A percentile compares a stretch with the other conserved stretches of the same genome.
Evolutionary conservation across 2,113 vertebrate genomes (phyloP).

Genomic region (Podocnemis expansa): DNA sequence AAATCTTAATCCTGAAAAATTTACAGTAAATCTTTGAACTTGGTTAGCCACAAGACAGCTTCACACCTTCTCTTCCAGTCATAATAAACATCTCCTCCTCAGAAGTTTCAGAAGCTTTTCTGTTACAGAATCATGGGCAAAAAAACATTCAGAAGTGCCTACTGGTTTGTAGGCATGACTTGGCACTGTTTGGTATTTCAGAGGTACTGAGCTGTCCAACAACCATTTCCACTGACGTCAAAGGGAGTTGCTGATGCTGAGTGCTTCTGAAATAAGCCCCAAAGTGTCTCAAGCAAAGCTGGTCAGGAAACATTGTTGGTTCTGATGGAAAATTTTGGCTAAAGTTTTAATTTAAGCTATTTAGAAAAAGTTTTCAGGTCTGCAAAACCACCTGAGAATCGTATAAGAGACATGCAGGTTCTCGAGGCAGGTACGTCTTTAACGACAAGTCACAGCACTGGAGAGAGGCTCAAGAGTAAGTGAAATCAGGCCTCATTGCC

Average conservation of each 20-base stretch:
- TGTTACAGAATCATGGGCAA: neutral
- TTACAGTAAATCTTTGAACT: slow-evolving; percentile 68
- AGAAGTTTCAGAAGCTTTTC: neutral
- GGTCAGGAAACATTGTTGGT: neutral
- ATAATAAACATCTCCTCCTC: slow-evolving; percentile 8
- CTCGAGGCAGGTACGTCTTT: too few species aligned
- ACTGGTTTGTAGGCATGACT: neutral
- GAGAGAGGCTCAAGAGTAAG: neutral
- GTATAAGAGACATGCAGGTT: too few species aligned
- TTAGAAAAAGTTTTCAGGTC: neutral
- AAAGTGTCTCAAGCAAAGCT: neutral
- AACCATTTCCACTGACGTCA: neutral
- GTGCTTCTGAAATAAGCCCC: neutral
- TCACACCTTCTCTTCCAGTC: neutral
- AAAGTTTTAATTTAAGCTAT: neutral
- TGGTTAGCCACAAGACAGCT: slow-evolving; percentile 39
- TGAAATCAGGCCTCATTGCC: neutral
- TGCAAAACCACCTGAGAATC: neutral
- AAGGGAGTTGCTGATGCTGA: neutral
- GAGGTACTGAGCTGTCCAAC: neutral
- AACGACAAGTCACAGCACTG: rapidly evolving
- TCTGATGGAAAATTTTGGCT: neutral
- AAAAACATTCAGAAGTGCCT: neutral
- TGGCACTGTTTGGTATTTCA: neutral
- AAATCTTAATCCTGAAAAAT: slow-evolving; percentile 68